phyloP scores from a whole-genome alignment of 2,113 vertebrate species.

The Cygnus buccinator region DNA sequence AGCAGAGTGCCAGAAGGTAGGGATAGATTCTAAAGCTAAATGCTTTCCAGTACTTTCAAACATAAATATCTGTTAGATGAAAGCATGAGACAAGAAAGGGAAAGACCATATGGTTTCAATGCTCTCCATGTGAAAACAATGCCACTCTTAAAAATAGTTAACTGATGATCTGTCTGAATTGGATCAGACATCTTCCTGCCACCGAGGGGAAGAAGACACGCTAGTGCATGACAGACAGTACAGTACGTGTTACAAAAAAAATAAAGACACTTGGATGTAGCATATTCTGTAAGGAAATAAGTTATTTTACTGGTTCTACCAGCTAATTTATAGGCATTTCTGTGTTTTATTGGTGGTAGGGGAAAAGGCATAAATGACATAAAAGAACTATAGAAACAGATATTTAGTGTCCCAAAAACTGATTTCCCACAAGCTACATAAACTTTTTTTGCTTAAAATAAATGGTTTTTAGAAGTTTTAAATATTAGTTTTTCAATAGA shows the following conservation, averaged over 20 bases:
- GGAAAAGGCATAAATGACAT: conserved; percentile 39
- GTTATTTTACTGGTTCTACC: conserved; percentile 44
- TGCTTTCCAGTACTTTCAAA: conserved; percentile 71
- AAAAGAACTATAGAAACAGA: conserved; percentile 25
- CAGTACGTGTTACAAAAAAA: conserved; percentile 20
- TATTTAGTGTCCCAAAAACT: conserved; percentile 4
- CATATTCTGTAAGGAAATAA: conserved; percentile 5
- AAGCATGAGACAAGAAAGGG: conserved; percentile 65
- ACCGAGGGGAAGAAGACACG: conserved; percentile 46
- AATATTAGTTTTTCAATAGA: background rate
- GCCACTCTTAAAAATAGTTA: conserved; percentile 60
- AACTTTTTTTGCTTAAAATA: background rate
- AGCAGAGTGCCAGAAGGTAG: conserved; percentile 69
- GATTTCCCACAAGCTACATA: conserved; percentile 31
- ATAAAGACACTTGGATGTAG: conserved; percentile 11
- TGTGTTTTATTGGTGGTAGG: conserved; percentile 36
- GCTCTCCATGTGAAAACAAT: conserved; percentile 70
- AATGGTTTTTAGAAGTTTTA: background rate
- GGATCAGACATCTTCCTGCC: conserved; percentile 59
- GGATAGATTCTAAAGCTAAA: conserved; percentile 66
- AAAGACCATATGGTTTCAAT: conserved; percentile 74
- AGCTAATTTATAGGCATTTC: conserved; percentile 25
- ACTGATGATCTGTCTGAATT: conserved; percentile 57
- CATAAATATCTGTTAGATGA: conserved; percentile 73
- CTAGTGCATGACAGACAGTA: background rate